phyloP scores from a whole-genome alignment of 2,797 vertebrate species.

The Hydrolagus colliei region DNA sequence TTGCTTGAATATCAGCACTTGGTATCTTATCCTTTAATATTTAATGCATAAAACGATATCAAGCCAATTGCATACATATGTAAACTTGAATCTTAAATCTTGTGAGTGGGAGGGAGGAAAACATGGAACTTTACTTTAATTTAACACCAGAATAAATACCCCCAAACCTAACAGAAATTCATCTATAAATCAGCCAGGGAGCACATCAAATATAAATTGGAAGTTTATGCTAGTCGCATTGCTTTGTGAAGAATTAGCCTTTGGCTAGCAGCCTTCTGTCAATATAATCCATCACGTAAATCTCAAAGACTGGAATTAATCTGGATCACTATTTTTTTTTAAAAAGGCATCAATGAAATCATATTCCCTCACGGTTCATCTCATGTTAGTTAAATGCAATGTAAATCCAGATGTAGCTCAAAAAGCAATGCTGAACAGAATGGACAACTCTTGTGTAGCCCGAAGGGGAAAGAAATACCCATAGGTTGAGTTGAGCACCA shows the following conservation, averaged over 20 bases:
- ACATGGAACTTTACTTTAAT: no score
- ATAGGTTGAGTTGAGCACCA: no score
- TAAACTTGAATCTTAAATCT: no score
- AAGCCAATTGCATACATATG: background rate
- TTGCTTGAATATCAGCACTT: background rate
- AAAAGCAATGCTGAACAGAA: no score
- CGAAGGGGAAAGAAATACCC: no score
- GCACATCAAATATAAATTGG: background rate
- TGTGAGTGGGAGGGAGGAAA: no score
- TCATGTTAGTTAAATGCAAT: background rate
- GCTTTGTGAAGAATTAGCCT: background rate
- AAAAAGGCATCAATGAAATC: background rate
- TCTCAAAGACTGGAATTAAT: background rate
- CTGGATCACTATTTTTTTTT: background rate
- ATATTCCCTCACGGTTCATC: background rate
- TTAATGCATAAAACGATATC: background rate
- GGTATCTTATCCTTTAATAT: background rate
- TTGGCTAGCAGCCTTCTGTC: background rate
- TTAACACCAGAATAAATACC: background rate
- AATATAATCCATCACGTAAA: background rate
- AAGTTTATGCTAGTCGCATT: background rate
- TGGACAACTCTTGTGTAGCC: no score
- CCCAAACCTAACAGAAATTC: background rate
- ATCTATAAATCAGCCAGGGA: background rate
- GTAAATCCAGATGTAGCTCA: background rate